Evolutionary conservation across 2,888 invertebrate species (phyloP).

Genomic region (Lasiommata megera): DNA sequence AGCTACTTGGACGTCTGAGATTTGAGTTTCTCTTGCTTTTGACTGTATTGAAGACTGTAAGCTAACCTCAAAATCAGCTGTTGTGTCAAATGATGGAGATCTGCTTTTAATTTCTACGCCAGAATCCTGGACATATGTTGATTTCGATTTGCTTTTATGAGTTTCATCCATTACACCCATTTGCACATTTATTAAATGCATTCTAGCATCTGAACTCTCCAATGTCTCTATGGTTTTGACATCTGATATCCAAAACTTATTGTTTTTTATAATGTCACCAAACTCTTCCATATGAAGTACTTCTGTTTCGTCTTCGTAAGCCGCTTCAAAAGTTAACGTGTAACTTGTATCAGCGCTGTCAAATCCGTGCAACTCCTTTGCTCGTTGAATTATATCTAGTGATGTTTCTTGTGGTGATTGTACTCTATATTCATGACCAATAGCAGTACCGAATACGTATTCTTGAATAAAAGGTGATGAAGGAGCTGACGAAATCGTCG

Average conservation of each 20-base stretch:
- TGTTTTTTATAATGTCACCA: neutral
- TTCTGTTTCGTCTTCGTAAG: neutral
- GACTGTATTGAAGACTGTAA: neutral
- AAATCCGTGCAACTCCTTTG: neutral
- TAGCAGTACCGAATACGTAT: constrained; percentile 27
- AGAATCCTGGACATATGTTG: neutral
- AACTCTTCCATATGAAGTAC: constrained; percentile 9
- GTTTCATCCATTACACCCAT: neutral
- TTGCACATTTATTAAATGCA: neutral
- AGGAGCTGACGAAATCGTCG: constrained; percentile 30
- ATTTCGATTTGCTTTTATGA: neutral
- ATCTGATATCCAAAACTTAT: constrained; percentile 17
- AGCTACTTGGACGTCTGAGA: neutral
- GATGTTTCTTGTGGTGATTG: constrained; percentile 11
- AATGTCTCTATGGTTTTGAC: constrained; percentile 17
- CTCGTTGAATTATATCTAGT: neutral
- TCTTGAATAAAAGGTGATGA: constrained; percentile 31
- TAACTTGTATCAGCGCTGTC: constrained; percentile 14
- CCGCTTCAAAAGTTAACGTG: constrained; percentile 20
- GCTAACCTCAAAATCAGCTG: constrained; percentile 10
- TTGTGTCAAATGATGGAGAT: constrained; percentile 1
- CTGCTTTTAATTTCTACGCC: constrained; percentile 1
- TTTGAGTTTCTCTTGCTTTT: neutral
- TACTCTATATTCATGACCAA: constrained; percentile 14
- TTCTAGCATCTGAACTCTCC: constrained; percentile 13